These are phyloP conservation scores for Agapostemon virescens DNA, from an alignment of 2,888 invertebrate species.

Conservation along the genomic window DNA sequence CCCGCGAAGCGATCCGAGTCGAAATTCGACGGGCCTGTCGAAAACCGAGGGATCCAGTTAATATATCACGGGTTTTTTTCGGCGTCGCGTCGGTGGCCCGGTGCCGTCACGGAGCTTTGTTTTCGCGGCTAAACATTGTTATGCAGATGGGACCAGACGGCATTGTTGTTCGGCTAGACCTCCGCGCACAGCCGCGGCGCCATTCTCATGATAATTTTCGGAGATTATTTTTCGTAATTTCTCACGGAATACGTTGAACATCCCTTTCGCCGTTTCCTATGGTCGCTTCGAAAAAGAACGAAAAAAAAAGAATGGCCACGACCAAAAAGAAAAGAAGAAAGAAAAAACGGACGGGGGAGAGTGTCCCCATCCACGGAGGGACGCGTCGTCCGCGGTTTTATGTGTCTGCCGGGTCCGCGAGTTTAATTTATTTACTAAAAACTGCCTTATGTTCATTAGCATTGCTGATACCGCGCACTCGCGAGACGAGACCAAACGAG, in stretches of 20 bases:
- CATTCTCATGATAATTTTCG: conserved; percentile 76
- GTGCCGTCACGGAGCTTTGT: conserved; percentile 70
- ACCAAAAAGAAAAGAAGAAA: background rate
- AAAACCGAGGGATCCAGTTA: conserved; percentile 55
- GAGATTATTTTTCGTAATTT: conserved; percentile 73
- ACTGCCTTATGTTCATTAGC: conserved; percentile 54
- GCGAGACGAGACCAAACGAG: background rate
- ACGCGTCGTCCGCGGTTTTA: conserved; percentile 18
- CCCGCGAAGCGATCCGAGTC: conserved; percentile 19
- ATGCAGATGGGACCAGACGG: conserved; percentile 75
- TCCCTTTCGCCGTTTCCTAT: conserved; percentile 44
- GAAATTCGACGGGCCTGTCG: conserved; percentile 64
- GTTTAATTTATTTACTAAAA: conserved; percentile 52
- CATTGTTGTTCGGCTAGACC: conserved; percentile 73
- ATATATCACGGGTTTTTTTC: conserved; percentile 56
- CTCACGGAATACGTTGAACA: conserved; percentile 68
- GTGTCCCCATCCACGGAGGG: background rate
- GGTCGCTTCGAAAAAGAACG: conserved; percentile 14
- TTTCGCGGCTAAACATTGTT: conserved; percentile 76
- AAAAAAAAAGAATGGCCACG: background rate
- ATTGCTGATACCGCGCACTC: conserved; percentile 9
- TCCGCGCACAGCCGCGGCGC: conserved; percentile 55
- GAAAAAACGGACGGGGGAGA: background rate
- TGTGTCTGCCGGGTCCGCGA: background rate
- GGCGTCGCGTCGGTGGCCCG: conserved; percentile 29